phyloP scores from a whole-genome alignment of 2,113 vertebrate species.

The Oceanites oceanicus region DNA sequence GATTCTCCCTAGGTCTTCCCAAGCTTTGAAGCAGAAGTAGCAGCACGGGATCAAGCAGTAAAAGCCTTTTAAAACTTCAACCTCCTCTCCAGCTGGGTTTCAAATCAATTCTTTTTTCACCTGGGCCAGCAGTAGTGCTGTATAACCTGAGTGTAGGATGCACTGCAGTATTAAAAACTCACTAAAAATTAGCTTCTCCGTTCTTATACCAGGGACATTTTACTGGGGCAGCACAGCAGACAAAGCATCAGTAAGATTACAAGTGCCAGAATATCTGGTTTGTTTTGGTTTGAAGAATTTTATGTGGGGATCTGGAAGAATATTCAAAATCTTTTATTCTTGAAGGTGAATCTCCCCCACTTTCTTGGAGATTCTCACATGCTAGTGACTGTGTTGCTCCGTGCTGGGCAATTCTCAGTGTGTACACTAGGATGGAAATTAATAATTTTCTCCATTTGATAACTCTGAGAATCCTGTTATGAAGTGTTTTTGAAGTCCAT shows the following conservation, averaged over 20 bases:
- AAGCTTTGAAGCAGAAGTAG: conserved; percentile 34
- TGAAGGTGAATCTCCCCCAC: background rate
- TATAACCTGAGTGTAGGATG: background rate
- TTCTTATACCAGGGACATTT: background rate
- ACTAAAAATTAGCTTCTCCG: background rate
- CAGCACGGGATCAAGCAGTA: conserved; percentile 36
- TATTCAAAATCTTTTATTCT: background rate
- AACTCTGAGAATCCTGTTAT: background rate
- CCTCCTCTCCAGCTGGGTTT: conserved; percentile 28
- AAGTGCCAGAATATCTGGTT: background rate
- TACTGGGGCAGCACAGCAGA: background rate
- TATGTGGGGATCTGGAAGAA: background rate
- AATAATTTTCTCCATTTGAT: background rate
- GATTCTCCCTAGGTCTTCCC: background rate
- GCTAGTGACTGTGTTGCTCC: background rate
- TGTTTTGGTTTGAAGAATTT: background rate
- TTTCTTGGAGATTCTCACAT: background rate
- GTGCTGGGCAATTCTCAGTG: background rate
- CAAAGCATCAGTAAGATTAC: background rate
- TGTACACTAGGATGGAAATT: background rate
- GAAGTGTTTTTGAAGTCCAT: background rate
- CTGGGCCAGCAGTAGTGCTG: background rate
- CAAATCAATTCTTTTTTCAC: conserved; percentile 6
- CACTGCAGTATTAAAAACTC: background rate
- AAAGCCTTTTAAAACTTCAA: conserved; percentile 34